Conservation (phyloP, 2,113 vertebrate genomes). For the Eidolon helvum region DNA sequence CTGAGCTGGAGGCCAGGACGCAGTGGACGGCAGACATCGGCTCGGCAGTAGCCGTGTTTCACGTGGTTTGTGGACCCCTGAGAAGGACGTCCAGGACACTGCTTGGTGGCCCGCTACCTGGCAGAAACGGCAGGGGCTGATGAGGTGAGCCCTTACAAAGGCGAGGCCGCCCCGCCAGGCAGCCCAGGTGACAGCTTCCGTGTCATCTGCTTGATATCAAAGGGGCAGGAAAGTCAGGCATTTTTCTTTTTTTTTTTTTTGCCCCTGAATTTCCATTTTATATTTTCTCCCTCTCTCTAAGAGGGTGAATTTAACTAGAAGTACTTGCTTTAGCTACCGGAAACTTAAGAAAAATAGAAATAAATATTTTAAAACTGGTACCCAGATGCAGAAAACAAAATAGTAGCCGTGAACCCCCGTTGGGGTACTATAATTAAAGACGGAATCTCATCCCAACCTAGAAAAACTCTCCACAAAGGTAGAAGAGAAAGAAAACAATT, state of each 20-base stretch:
- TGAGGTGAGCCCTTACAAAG: not conserved
- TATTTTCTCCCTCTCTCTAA: not conserved
- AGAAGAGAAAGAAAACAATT: not conserved
- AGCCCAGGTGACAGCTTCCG: rapidly evolving
- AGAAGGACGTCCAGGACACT: conserved; percentile 34
- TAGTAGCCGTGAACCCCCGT: not conserved
- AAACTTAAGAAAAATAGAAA: not conserved
- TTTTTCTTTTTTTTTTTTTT: not conserved
- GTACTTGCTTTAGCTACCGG: not conserved
- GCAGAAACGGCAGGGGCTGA: not conserved
- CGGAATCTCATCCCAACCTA: not conserved
- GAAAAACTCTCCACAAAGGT: not conserved
- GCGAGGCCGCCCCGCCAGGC: not conserved
- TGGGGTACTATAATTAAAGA: not conserved
- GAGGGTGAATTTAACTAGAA: not conserved
- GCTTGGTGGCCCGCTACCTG: not conserved
- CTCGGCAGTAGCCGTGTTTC: too few relatives aligned
- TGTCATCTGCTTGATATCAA: not conserved
- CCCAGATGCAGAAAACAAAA: not conserved
- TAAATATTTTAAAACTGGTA: not conserved
- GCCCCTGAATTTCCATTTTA: not conserved
- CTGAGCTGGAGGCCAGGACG: conserved; percentile 16
- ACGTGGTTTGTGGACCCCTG: not conserved
- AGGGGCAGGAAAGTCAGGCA: not conserved
- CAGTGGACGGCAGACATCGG: conserved; percentile 61